phyloP scores from a whole-genome alignment of 2,888 invertebrate genomes.

The Erynnis tages region DNA sequence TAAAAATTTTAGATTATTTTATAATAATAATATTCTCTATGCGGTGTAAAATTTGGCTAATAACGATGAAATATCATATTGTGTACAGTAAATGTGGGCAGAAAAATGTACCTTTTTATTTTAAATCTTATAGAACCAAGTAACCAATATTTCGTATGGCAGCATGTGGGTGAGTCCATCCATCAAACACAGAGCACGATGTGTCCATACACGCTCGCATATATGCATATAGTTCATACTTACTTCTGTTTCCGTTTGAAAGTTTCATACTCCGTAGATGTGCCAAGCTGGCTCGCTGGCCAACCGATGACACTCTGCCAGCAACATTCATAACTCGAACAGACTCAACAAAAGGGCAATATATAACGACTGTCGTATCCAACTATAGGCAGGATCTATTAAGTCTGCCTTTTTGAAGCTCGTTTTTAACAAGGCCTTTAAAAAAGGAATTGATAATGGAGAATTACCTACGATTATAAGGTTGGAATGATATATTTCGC shows the following conservation, averaged over 20 bases:
- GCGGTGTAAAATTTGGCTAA: too few species aligned
- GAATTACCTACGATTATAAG: too few species aligned
- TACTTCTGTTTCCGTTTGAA: conserved; percentile 39
- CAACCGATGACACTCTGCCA: conserved; percentile 37
- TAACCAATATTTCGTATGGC: conserved; percentile 61
- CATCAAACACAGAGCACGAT: conserved; percentile 57
- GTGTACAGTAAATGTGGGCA: too few species aligned
- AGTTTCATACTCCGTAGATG: conserved; percentile 43
- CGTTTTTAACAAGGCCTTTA: too few species aligned
- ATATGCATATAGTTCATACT: not conserved
- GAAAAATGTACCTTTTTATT: not conserved
- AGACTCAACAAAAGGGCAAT: conserved; percentile 22
- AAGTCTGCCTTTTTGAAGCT: too few species aligned
- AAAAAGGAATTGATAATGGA: too few species aligned
- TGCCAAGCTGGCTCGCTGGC: conserved; percentile 43
- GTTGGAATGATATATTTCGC: too few species aligned
- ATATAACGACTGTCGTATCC: conserved; percentile 14
- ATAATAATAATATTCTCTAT: too few species aligned
- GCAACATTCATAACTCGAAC: conserved; percentile 37
- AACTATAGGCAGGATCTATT: too few species aligned
- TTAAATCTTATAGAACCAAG: conserved; percentile 17
- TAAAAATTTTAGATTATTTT: too few species aligned
- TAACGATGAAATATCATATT: too few species aligned
- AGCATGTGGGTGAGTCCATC: conserved; percentile 61
- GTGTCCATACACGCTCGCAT: conserved; percentile 19